Conservation (phyloP, 2,888 invertebrate genomes). For the Idaea aversata region DNA sequence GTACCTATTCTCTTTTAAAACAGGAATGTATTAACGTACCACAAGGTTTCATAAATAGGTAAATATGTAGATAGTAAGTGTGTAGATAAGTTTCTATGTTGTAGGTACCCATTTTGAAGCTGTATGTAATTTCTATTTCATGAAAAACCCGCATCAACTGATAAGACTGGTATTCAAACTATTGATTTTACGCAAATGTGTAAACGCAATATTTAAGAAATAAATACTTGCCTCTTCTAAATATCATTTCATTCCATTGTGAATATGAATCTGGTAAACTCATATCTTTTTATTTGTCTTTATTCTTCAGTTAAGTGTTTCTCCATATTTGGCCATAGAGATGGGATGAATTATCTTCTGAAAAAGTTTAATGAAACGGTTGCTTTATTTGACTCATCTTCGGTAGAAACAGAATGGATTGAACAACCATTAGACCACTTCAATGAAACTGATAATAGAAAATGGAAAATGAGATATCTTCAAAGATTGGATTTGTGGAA, state of each 20-base stretch:
- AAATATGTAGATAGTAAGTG: no score
- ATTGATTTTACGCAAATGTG: neutral
- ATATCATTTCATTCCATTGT: constrained; percentile 15
- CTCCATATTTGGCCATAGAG: constrained; percentile 38
- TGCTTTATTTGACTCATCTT: constrained; percentile 28
- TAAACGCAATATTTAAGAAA: neutral
- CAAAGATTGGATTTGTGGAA: constrained; percentile 55
- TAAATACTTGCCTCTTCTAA: constrained; percentile 6
- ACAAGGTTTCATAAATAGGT: no score
- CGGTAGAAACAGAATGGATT: constrained; percentile 47
- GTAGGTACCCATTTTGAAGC: no score
- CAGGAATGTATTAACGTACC: no score
- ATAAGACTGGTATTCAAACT: constrained; percentile 13
- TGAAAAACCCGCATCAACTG: constrained; percentile 15
- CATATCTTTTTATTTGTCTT: constrained; percentile 27
- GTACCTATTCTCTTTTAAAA: no score
- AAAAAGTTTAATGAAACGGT: constrained; percentile 38
- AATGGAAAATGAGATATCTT: constrained; percentile 65
- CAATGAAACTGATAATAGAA: constrained; percentile 43
- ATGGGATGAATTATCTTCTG: constrained; percentile 44
- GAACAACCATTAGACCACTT: constrained; percentile 64
- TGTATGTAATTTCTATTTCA: constrained; percentile 1
- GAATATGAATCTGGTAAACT: neutral
- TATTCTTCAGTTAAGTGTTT: constrained; percentile 30
- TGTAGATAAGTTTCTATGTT: no score